Base-by-base conservation (phyloP, 1,140 invertebrate species). In the Meloidogyne chitwoodi region DNA sequence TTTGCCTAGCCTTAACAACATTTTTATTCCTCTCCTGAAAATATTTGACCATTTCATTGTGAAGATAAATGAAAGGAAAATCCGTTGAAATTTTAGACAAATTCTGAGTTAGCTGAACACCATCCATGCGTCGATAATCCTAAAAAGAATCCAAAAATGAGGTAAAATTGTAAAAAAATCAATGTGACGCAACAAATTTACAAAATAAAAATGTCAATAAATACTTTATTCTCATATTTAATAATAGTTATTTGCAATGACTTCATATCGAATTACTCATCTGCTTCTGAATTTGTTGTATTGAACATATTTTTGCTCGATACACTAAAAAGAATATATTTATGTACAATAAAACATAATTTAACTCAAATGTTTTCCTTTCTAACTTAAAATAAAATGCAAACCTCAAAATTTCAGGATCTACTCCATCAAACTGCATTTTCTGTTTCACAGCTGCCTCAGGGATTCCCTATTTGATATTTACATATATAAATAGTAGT, bases 1-100 rank as follows among this genome's bases (percentile, higher is more conserved):
- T 64, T 44, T 78, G 41, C 38, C 79, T 31, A 64, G 74, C 74
- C 22, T 68, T 75, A 26, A 76, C 72, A 24, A 75, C 31, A 26
- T 74, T 65, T 48, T 77, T 66, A 27, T 86, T 84, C 27, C 73
- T 68, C 44, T 86, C 79, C 41, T 80, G 67, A 16, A 82, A 78
- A 65, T 87, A 85, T 56, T 76, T 74, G 19, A 85, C 83, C 22
- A 87, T 84, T 77, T 85, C 83, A 29, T 81, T 72, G 65, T 87
- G 85, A 0, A 85, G 65, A 61, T 82, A 78, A 71, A 82, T 76
- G 34, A 87, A 81, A 1, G 84, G 84, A 56, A 87, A 87, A 19
- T 83, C 79, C 0, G 48, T 19, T n/a, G 48, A 56, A 56, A n/a
- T 22, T 56, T 4, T n/a, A 22, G 48, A 56, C 6, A n/a, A 56